Conservation (phyloP, 2,797 vertebrate genomes). For the Pseudochaenichthys georgianus region DNA sequence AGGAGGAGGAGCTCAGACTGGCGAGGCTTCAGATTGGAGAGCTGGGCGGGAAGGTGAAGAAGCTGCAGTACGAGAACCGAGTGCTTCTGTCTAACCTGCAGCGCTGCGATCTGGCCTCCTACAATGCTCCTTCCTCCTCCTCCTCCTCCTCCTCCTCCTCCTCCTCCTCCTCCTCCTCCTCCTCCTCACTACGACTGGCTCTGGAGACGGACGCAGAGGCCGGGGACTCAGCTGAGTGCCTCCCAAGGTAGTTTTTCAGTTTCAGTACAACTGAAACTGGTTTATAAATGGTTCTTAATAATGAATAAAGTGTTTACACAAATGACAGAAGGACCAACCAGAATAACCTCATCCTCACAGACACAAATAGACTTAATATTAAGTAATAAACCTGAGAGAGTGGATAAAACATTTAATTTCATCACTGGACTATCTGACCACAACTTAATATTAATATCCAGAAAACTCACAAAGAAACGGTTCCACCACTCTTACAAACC, state of each 20-base stretch:
- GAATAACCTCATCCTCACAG: too few species aligned
- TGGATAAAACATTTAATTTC: too few species aligned
- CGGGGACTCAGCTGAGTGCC: slow-evolving; percentile 92
- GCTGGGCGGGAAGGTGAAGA: slow-evolving; percentile 95
- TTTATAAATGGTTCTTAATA: too few species aligned
- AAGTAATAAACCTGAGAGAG: too few species aligned
- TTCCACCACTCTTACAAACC: too few species aligned
- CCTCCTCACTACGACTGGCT: slow-evolving; percentile 81
- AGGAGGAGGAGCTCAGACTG: slow-evolving; percentile 91
- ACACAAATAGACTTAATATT: too few species aligned
- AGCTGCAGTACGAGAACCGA: slow-evolving; percentile 97
- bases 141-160: slow-evolving; percentile 52
- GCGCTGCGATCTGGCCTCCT: slow-evolving; percentile 94
- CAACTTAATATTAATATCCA: too few species aligned
- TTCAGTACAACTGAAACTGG: background rate
- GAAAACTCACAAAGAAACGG: too few species aligned
- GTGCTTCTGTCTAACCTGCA: slow-evolving; percentile 97
- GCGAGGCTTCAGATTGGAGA: slow-evolving; percentile 94
- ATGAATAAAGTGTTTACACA: too few species aligned
- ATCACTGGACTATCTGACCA: too few species aligned
- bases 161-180: slow-evolving; percentile 62
- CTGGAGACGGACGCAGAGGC: slow-evolving; percentile 94
- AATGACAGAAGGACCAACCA: too few species aligned
- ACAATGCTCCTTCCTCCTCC: slow-evolving; percentile 82
- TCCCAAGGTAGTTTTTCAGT: slow-evolving; percentile 80